Percentiles rank a stretch among this genome's conserved stretches.
phyloP scores from a whole-genome alignment of 37 sponge, comb jelly and placozoan genomes.

The Aphrocallistes beatrix region DNA sequence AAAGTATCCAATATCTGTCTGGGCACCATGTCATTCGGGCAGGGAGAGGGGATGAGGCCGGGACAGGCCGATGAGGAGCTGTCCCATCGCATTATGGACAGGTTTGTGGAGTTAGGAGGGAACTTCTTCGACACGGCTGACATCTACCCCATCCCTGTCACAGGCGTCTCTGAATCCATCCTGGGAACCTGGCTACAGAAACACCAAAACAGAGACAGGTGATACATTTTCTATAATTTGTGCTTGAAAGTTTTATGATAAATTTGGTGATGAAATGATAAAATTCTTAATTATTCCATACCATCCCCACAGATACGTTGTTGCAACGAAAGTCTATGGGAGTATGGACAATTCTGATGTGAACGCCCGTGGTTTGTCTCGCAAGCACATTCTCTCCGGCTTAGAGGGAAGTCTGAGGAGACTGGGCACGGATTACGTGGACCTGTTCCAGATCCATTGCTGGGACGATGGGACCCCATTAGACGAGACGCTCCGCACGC shows the following conservation, averaged over 20 bases:
- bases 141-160: conserved; percentile 39
- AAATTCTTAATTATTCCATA: no score
- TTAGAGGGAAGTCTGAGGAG: conserved; percentile 61
- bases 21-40: conserved; percentile 84
- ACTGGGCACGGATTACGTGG: conserved; percentile 61
- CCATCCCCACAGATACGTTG: not conserved
- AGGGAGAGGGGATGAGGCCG: conserved; percentile 36
- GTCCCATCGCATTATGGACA: conserved; percentile 53
- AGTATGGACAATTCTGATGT: conserved; percentile 47
- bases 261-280: no score
- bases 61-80: conserved; percentile 62
- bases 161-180: conserved; percentile 57
- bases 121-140: conserved; percentile 92
- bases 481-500: conserved; percentile 69
- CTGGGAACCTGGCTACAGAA: conserved; percentile 61
- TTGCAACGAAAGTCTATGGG: conserved; percentile 24
- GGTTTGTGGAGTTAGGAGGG: conserved; percentile 63
- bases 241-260: no score
- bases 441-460: conserved; percentile 67
- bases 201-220: conserved; percentile 26
- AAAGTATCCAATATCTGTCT: conserved; percentile 73
- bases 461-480: conserved; percentile 84
- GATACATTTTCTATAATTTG: no score
- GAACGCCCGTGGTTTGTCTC: conserved; percentile 62
- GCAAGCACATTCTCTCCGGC: conserved; percentile 61